phyloP scores from a whole-genome alignment of 2,888 invertebrate species.

The Orthosia gracilis region DNA sequence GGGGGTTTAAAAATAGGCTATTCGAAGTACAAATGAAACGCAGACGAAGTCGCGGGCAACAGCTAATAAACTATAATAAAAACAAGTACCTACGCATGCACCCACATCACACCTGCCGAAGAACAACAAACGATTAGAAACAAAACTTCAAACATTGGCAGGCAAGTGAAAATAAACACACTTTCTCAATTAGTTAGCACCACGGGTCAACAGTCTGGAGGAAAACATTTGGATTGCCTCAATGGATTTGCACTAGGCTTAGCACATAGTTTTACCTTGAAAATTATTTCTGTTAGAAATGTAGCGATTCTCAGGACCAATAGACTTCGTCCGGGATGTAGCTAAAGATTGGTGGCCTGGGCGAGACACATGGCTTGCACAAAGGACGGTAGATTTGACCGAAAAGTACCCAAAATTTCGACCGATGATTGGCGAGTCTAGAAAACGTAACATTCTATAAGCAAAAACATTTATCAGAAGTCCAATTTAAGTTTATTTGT shows the following conservation, averaged over 20 bases:
- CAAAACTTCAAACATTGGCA: constrained; percentile 36
- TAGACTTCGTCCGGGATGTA: neutral
- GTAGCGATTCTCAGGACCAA: neutral
- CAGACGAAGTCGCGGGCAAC: too few species aligned
- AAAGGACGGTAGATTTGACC: neutral
- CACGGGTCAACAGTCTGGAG: constrained; percentile 15
- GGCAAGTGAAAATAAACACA: constrained; percentile 34
- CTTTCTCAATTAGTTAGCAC: constrained; percentile 52
- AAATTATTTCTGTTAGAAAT: neutral
- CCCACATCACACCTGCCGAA: constrained; percentile 5
- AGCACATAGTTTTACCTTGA: neutral
- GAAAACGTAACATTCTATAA: too few species aligned
- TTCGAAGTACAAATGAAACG: too few species aligned
- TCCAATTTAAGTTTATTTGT: too few species aligned
- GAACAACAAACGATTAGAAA: constrained; percentile 39
- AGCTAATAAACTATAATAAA: neutral
- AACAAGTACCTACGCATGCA: neutral
- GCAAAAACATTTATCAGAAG: too few species aligned
- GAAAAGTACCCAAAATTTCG: neutral
- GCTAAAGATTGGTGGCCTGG: too few species aligned
- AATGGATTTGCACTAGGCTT: constrained; percentile 10
- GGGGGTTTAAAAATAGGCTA: too few species aligned
- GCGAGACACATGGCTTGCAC: neutral
- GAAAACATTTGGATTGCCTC: constrained; percentile 21
- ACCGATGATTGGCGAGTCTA: neutral